Conservation (phyloP, 2,113 vertebrate species). For the Crotalus tigris region DNA sequence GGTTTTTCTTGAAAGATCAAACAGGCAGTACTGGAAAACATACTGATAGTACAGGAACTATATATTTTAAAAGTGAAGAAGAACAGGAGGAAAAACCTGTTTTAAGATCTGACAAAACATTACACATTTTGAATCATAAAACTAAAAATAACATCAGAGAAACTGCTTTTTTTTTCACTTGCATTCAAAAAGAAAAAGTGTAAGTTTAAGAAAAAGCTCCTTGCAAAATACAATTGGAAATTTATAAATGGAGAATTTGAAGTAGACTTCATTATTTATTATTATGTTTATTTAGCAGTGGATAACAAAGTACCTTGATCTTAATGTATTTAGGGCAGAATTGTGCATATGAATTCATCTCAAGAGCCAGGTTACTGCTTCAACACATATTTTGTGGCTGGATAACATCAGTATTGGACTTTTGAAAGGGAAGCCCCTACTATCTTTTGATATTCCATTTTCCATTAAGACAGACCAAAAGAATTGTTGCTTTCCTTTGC, state of each 20-base stretch:
- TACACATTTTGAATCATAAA: background rate
- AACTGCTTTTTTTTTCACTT: background rate
- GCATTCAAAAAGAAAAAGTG: background rate
- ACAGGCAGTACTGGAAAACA: background rate
- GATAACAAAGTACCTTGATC: background rate
- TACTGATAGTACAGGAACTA: background rate
- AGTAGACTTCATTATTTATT: background rate
- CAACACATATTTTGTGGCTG: background rate
- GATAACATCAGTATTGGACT: background rate
- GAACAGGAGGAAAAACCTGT: background rate
- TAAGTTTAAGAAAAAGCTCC: background rate
- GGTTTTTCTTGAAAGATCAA: background rate
- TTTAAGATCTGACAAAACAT: background rate
- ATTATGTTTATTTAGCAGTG: background rate
- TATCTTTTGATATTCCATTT: background rate
- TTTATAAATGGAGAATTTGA: background rate
- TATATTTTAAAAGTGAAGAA: background rate
- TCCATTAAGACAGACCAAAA: background rate
- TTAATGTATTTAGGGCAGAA: background rate
- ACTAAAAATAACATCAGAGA: background rate
- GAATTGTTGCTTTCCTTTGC: background rate
- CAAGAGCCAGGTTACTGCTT: background rate
- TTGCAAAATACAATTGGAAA: background rate
- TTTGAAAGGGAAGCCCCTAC: background rate
- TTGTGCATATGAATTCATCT: background rate